A percentile compares a stretch with the other conserved stretches of the same genome.
Evolutionary conservation across 2,797 vertebrate species (phyloP).

Genomic region (Cirrhinus molitorella): DNA sequence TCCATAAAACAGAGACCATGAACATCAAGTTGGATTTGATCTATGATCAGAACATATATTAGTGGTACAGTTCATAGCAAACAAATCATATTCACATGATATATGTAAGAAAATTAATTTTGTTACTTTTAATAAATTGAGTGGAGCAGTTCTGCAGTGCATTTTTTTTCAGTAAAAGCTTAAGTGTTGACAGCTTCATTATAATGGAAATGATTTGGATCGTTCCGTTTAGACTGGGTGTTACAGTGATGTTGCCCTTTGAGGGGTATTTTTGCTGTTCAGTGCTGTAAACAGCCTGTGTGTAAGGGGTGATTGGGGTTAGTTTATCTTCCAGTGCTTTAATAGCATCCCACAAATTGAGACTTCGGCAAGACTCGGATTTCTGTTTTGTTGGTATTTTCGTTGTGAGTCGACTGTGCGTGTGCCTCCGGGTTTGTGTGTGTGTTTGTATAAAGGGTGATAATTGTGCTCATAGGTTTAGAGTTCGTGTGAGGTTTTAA

Average conservation of each 20-base stretch:
- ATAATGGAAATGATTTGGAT: neutral
- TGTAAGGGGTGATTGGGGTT: neutral
- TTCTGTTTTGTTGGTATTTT: neutral
- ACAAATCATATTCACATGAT: no score
- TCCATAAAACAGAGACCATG: neutral
- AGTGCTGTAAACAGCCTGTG: neutral
- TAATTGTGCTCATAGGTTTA: slow-evolving; percentile 68
- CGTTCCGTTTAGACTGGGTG: neutral
- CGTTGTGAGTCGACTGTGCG: neutral
- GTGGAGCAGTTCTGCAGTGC: neutral
- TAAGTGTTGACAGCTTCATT: neutral
- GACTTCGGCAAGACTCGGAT: slow-evolving; percentile 3
- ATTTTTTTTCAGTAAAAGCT: neutral
- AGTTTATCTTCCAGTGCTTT: neutral
- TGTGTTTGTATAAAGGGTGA: slow-evolving; percentile 63
- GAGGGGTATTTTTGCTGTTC: neutral
- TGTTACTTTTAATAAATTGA: no score
- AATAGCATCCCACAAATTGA: slow-evolving; percentile 7
- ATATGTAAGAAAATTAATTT: neutral
- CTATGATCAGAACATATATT: neutral
- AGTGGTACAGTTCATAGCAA: neutral
- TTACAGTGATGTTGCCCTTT: slow-evolving; percentile 3
- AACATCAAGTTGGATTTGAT: neutral
- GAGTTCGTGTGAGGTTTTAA: slow-evolving; percentile 71
- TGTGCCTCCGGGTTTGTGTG: neutral